Percentiles rank a stretch among this genome's conserved stretches.
Conservation (phyloP, 2,797 vertebrate species). For the Dryobates pubescens region DNA sequence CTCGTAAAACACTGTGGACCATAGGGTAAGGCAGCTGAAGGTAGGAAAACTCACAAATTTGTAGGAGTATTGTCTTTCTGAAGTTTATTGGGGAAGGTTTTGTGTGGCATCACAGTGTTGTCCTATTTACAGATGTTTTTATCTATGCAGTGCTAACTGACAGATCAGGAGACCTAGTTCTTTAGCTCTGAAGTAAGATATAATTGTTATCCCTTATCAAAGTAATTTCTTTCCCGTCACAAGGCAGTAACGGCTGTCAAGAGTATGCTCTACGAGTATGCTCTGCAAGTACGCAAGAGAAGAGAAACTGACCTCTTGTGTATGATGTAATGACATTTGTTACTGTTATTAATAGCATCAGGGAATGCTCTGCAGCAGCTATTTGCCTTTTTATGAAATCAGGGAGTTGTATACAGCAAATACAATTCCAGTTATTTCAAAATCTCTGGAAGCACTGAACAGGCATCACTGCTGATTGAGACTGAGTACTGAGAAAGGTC, state of each 20-base stretch:
- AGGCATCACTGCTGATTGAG: accelerated
- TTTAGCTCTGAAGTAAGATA: neutral
- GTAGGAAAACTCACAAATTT: neutral
- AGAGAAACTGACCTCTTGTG: neutral
- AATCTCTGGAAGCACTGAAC: neutral
- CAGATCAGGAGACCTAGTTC: neutral
- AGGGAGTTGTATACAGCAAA: neutral
- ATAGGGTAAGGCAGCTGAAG: neutral
- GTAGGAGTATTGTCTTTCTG: accelerated
- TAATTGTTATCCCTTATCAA: neutral
- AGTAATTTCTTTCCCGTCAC: neutral
- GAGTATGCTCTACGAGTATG: neutral
- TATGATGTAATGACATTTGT: accelerated
- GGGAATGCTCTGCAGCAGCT: neutral
- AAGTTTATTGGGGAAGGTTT: neutral
- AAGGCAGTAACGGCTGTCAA: neutral
- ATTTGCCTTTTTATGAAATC: neutral
- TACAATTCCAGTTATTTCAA: neutral
- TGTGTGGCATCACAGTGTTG: neutral
- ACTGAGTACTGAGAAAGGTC: neutral
- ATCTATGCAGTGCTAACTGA: neutral
- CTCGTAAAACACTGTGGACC: accelerated
- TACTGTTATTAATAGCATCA: neutral
- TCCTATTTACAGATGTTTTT: neutral
- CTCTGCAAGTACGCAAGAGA: neutral